phyloP scores from a whole-genome alignment of 2,797 vertebrate species.

The Diplodus puntazzo region DNA sequence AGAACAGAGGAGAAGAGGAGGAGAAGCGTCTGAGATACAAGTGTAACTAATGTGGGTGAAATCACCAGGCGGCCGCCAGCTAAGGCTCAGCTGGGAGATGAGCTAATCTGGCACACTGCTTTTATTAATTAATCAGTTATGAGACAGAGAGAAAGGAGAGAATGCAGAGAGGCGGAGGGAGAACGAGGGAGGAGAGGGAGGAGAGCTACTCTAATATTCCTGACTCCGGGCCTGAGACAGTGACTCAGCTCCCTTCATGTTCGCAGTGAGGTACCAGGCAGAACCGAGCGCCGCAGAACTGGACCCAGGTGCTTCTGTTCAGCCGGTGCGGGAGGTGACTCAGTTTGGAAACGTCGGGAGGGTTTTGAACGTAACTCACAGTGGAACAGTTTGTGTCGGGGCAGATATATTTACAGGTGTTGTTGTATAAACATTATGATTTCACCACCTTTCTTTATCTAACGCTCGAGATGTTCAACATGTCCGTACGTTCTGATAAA shows the following conservation, averaged over 20 bases:
- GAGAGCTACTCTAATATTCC: conserved; percentile 16
- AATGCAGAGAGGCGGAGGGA: not conserved
- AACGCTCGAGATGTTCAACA: too few species aligned
- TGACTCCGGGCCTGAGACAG: conserved; percentile 39
- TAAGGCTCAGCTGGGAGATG: conserved; percentile 53
- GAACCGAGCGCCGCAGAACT: not conserved
- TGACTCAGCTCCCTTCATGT: conserved; percentile 42
- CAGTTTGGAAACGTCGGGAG: not conserved
- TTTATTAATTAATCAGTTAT: conserved; percentile 68
- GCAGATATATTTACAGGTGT: not conserved
- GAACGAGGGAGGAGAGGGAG: not conserved
- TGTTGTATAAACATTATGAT: too few species aligned
- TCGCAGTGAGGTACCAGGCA: not conserved
- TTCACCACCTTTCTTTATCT: too few species aligned
- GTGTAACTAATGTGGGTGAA: conserved; percentile 70
- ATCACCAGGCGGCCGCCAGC: conserved; percentile 52
- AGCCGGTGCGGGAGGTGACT: not conserved
- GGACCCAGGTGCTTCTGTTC: not conserved
- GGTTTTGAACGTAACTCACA: not conserved
- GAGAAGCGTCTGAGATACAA: conserved; percentile 55
- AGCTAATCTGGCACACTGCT: conserved; percentile 48
- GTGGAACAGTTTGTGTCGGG: not conserved
- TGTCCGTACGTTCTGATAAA: too few species aligned
- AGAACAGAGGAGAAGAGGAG: conserved; percentile 43
- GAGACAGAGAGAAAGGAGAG: conserved; percentile 11